phyloP scores from a whole-genome alignment of 2,888 invertebrate genomes.

The Argyresthia goedartella region DNA sequence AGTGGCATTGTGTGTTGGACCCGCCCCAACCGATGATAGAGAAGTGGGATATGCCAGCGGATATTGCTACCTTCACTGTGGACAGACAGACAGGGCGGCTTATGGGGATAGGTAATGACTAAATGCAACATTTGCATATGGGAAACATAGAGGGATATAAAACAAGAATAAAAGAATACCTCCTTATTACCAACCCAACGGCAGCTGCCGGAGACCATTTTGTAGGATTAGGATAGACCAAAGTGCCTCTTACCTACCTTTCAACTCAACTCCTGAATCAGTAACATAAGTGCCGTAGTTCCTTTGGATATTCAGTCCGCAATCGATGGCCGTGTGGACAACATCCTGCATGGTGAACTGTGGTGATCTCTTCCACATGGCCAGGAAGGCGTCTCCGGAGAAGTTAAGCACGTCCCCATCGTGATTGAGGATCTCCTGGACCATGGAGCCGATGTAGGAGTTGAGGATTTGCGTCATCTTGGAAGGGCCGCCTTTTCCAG shows the following conservation, averaged over 20 bases:
- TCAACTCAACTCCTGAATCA: slow-evolving; percentile 72
- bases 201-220: too few species aligned
- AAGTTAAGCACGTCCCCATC: slow-evolving; percentile 78
- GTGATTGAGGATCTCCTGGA: slow-evolving; percentile 75
- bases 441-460: slow-evolving; percentile 78
- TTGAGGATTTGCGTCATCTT: slow-evolving; percentile 78
- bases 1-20: slow-evolving; percentile 54
- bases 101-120: too few species aligned
- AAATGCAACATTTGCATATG: too few species aligned
- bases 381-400: slow-evolving; percentile 76
- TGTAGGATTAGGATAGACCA: neutral
- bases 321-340: slow-evolving; percentile 75
- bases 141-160: too few species aligned
- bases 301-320: slow-evolving; percentile 76
- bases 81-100: too few species aligned
- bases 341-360: slow-evolving; percentile 69
- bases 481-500: slow-evolving; percentile 77
- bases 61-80: slow-evolving; percentile 74
- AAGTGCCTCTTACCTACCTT: slow-evolving; percentile 33
- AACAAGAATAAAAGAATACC: too few species aligned
- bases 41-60: slow-evolving; percentile 71
- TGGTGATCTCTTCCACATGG: slow-evolving; percentile 73
- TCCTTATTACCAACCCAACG: too few species aligned
- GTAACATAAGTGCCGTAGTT: slow-evolving; percentile 73
- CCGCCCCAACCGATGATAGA: slow-evolving; percentile 56